Base-by-base conservation (phyloP, 2,113 vertebrate species). In the Elachura formosa region DNA sequence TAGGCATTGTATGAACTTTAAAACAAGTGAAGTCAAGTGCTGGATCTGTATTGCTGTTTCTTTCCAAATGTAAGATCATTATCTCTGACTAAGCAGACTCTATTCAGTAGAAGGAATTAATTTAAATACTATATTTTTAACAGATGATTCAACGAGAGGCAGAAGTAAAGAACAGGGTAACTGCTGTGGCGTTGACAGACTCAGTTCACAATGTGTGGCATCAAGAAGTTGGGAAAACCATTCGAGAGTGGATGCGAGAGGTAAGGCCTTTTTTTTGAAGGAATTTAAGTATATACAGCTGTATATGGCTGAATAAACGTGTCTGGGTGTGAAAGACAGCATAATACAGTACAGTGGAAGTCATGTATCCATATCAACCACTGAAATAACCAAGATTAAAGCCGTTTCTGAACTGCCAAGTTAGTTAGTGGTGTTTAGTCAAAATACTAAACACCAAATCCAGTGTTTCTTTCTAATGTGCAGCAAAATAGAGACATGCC, bases 121-220 rank as follows among this genome's bases (percentile, higher is more conserved):
- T 78, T 92, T 95, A 91, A 81, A 96, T 89, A 63, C 93, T 61
- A 62, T 96, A 58, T 95, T 97, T 97, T 96, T 97, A 97, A 98
- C 98, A 99, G 99, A 99, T 99, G 98, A 99, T 99, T 98, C 98
- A 99, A 96, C 98, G 99, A 97, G 99, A 99, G 96, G 96, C 97
- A 87, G 98, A 99, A 91, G 98, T 99, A 96, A 99, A 98, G 98
- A 98, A 97, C 90, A 99, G 98, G 97, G 98, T 99, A 94, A 98
- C 98, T 84, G 99, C 99, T 36, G 99, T 99, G 96, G 99, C 99
- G 49, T 97, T 99, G 97, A 99, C 99, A 59, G 99, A 99, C 98
- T 99, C 99, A 16, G 98, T 99, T 98, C 99, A 99, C 97, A 99
- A 99, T 86, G 98, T 99, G 96, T 99, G 99, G 99, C 98, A 99